Percentiles rank a stretch among this genome's conserved stretches.
phyloP scores from a whole-genome alignment of 1,140 invertebrate genomes.

The Periplaneta americana region DNA sequence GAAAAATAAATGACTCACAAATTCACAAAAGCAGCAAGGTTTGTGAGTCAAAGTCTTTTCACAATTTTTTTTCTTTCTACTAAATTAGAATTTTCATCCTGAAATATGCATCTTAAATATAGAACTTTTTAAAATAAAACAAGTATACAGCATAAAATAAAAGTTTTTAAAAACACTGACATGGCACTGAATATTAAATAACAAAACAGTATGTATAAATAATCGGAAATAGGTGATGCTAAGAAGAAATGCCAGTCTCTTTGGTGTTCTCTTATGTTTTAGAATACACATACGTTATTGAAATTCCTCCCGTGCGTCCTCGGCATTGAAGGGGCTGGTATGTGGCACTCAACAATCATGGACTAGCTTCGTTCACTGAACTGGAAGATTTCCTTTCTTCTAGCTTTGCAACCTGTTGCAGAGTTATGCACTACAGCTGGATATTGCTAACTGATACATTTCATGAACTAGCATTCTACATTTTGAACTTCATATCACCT shows the following conservation, averaged over 20 bases:
- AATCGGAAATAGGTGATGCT: neutral
- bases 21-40: neutral
- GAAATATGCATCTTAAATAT: neutral
- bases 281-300: neutral
- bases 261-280: neutral
- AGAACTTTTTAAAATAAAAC: neutral
- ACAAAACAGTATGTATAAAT: neutral
- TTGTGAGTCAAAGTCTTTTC: neutral
- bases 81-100: neutral
- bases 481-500: neutral
- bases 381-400: neutral
- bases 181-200: neutral
- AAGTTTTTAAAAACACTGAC: neutral
- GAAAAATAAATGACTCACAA: neutral
- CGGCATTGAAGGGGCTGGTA: neutral
- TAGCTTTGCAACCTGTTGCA: neutral
- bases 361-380: neutral
- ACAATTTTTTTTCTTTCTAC: neutral
- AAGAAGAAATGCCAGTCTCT: neutral
- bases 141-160: neutral
- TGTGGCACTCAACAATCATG: neutral
- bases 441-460: neutral
- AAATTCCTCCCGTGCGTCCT: neutral
- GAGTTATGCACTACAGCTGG: no score
- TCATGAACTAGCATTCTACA: neutral